Conservation (phyloP, 2,113 vertebrate species). For the Azemiops feae region DNA sequence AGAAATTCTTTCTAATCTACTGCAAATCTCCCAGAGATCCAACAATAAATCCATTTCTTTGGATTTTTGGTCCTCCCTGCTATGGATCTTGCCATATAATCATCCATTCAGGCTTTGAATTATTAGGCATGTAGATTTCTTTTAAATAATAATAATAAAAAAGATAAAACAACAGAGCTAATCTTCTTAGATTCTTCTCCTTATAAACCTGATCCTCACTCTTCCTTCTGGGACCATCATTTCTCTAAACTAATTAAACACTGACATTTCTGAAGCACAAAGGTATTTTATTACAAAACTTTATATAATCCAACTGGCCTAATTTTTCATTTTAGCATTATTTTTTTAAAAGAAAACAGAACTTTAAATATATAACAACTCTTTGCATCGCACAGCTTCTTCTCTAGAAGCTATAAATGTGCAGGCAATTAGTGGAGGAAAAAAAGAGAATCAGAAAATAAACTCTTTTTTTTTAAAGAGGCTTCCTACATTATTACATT, state of each 20-base stretch:
- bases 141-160: not conserved
- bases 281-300: constrained; percentile 29
- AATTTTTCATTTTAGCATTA: constrained; percentile 11
- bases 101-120: not conserved
- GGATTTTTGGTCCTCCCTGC: not conserved
- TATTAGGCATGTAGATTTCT: not conserved
- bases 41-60: not conserved
- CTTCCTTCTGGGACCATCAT: constrained; percentile 30
- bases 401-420: constrained; percentile 7
- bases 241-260: constrained; percentile 32
- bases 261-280: constrained; percentile 24
- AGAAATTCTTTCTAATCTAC: not conserved
- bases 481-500: constrained; percentile 5
- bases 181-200: not conserved
- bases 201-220: constrained; percentile 8
- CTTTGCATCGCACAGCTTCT: not conserved
- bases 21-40: not conserved
- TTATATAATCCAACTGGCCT: constrained; percentile 14
- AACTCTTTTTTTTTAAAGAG: not conserved
- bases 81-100: not conserved
- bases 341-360: not conserved
- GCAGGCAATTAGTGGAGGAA: constrained; percentile 15
- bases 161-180: not conserved
- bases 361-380: constrained; percentile 25
- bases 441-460: constrained; percentile 19